These are phyloP conservation scores for Apamea sordens DNA, from an alignment of 2,888 invertebrate genomes.

Conservation along the genomic window DNA sequence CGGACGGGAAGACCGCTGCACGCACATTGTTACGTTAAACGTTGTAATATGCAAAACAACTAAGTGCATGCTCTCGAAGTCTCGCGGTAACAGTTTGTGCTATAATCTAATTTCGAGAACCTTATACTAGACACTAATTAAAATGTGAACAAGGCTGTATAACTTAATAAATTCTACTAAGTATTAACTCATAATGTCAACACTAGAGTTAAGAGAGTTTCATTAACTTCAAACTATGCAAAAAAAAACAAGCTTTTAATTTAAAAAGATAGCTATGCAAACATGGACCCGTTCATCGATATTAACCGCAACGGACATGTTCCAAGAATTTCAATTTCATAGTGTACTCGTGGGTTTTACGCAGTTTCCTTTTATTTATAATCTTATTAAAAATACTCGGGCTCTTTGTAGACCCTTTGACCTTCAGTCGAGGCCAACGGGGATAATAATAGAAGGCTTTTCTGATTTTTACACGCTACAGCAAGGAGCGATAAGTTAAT, in stretches of 20 bases:
- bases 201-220: background rate
- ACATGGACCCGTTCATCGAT: conserved; percentile 8
- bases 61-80: background rate
- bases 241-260: conserved; percentile 1
- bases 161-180: background rate
- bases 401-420: conserved; percentile 50
- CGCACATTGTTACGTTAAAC: too few species aligned
- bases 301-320: conserved; percentile 17
- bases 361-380: conserved; percentile 50
- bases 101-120: conserved; percentile 1
- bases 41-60: background rate
- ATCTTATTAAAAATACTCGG: conserved; percentile 65
- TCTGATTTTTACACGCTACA: conserved; percentile 12
- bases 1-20: too few species aligned
- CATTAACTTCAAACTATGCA: background rate
- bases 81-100: too few species aligned
- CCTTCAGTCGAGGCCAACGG: conserved; percentile 25
- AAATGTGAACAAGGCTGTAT: background rate
- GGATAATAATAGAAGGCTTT: conserved; percentile 52
- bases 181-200: background rate
- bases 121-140: background rate
- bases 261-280: conserved; percentile 2
- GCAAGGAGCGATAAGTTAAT: conserved; percentile 10
- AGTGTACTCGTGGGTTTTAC: conserved; percentile 32
- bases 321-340: conserved; percentile 54